phyloP scores from a whole-genome alignment of 37 sponge, comb jelly and placozoan genomes.

The Hexactinellida sp. region DNA sequence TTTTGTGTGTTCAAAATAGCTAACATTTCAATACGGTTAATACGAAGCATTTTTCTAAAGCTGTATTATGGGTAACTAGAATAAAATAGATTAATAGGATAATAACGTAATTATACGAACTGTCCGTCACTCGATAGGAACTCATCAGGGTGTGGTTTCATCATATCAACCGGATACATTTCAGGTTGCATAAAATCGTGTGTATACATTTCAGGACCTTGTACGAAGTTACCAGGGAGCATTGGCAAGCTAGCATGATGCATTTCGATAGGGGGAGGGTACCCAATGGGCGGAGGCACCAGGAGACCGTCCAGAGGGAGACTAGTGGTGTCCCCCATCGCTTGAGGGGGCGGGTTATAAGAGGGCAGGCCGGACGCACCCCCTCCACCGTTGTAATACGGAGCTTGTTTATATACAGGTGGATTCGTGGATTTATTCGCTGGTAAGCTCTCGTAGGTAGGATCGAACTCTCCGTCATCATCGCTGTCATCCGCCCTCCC shows the following conservation, averaged over 20 bases:
- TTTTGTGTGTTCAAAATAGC: not conserved
- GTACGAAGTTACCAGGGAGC: not conserved
- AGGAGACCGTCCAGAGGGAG: not conserved
- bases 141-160: not conserved
- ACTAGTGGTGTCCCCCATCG: not conserved
- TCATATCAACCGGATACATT: constrained; percentile 8
- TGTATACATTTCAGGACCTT: not conserved
- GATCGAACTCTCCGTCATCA: constrained; percentile 16
- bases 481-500: not conserved
- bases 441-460: not conserved
- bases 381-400: not conserved
- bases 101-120: not conserved
- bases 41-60: not conserved
- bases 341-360: not conserved
- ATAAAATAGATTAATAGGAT: not conserved
- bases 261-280: not conserved
- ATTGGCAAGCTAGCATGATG: constrained; percentile 1
- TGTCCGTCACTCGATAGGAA: not conserved
- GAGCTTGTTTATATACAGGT: not conserved
- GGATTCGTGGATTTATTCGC: not conserved
- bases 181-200: not conserved
- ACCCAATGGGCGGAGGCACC: not conserved
- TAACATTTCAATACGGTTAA: not conserved
- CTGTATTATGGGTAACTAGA: not conserved
- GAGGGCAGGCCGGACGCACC: not conserved